Evolutionary conservation across 2,797 vertebrate genomes (phyloP), one percentile per base, ranked within the genome.

Genomic region (Typhlichthys subterraneus): DNA sequence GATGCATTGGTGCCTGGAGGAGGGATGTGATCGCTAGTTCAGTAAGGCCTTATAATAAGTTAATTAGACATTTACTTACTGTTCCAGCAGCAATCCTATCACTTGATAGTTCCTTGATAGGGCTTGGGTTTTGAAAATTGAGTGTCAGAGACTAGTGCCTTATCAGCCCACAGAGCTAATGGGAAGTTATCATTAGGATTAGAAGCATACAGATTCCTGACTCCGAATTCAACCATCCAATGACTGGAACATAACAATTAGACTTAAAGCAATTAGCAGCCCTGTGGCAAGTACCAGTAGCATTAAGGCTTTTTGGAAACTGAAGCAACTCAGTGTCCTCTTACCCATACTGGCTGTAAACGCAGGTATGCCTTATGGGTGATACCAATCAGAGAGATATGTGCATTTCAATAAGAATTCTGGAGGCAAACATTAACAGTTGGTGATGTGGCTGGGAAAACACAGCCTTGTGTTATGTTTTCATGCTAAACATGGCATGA

Each of bases 51-150:
- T 86, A 88, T 86, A 88, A 86, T 90, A 86, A 79, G 80, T 91
- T 89, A 89, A 92, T 92, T 90, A 93, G 85, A 90, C 77, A 82
- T 90, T 87, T 73, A 84, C 79, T 88, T 83, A 84, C 83, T 82
- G 76, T 80, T 86, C 85, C 83, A 79, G 70, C 73, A 89, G 87
- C 82, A 70, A 80, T 77, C 61, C 75, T 72, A 79, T 75, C 73
- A 69, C 73, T 77, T 71, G 77, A 88, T 88, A 77, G 76, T 76
- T 89, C 76, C 74, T 85, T 87, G 82, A 90, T 86, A 77, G 75
- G 76, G 72, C 79, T 83, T 70, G 68, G 65, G 73, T 76, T 73
- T 80, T 87, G 69, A 61, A 80, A 87, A 85, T 81, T 73, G 75
- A 83, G 70, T 80, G 76, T 73, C 76, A 65, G 72, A 69, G 62